Conservation (phyloP, 2,888 invertebrate genomes). For the Dexiosoma caninum region DNA sequence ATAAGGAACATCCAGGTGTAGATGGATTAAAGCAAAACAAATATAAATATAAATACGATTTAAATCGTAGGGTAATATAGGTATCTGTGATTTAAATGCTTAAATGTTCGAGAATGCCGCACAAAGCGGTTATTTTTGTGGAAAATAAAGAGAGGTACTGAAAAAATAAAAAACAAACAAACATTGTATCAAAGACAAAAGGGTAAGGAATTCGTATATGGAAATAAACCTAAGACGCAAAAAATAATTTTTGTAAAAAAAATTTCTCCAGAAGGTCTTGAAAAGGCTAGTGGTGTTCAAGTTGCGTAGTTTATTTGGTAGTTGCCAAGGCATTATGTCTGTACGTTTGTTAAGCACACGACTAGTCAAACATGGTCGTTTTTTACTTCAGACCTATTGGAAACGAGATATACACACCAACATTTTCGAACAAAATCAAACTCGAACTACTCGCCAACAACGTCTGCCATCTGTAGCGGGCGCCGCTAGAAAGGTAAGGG, state of each 20-base stretch:
- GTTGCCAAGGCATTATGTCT: conserved; percentile 78
- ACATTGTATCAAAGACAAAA: neutral
- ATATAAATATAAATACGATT: no score
- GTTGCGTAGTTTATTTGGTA: conserved; percentile 5
- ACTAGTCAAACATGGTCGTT: conserved; percentile 82
- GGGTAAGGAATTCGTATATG: neutral
- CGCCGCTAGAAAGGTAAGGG: conserved; percentile 71
- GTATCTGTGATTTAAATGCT: conserved; percentile 35
- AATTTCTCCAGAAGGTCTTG: neutral
- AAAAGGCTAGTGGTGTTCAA: neutral
- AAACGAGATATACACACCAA: conserved; percentile 79
- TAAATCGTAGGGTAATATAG: no score
- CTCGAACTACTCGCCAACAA: conserved; percentile 71
- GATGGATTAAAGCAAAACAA: conserved; percentile 3
- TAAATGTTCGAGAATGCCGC: conserved; percentile 32
- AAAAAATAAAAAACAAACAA: neutral
- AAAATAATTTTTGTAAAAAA: conserved; percentile 13
- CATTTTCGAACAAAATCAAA: conserved; percentile 77
- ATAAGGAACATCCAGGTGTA: neutral
- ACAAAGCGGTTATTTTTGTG: conserved; percentile 32
- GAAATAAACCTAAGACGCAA: conserved; percentile 44
- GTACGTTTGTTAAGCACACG: conserved; percentile 80
- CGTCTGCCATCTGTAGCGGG: conserved; percentile 70
- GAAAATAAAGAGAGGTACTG: conserved; percentile 36
- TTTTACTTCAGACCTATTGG: conserved; percentile 79